Percentiles rank a stretch among this genome's conserved stretches.
Evolutionary conservation across 2,888 invertebrate genomes (phyloP).

Genomic region (Drosophila subquinaria): DNA sequence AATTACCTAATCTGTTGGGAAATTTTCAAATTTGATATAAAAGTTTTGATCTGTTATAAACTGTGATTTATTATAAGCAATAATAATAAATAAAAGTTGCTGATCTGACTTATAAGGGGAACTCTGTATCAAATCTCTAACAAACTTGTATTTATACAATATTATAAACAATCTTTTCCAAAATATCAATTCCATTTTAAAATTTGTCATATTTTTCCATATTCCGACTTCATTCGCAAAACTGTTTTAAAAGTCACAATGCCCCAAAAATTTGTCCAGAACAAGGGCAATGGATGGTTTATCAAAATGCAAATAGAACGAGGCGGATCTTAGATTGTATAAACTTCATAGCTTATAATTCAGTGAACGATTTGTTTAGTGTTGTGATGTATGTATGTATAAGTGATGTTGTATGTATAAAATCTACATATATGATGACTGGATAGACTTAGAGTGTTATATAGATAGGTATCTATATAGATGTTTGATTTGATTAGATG

Average conservation of each 20-base stretch:
- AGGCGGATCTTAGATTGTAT: constrained; percentile 1
- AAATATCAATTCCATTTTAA: not conserved
- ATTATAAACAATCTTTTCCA: not conserved
- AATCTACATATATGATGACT: constrained; percentile 4
- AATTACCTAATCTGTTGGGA: not conserved
- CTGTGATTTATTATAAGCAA: not conserved
- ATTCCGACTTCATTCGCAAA: not conserved
- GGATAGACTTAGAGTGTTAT: not conserved
- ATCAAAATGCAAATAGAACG: constrained; percentile 23
- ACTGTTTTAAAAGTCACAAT: not conserved
- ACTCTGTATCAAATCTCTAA: not conserved
- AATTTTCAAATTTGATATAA: too few relatives aligned
- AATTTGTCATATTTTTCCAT: too few relatives aligned
- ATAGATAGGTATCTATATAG: constrained; percentile 1
- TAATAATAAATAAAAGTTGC: not conserved
- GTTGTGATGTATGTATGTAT: constrained; percentile 6
- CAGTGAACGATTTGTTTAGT: constrained; percentile 3
- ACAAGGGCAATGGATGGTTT: constrained; percentile 1
- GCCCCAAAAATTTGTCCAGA: not conserved
- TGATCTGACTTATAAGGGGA: too few relatives aligned
- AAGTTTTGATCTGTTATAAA: too few relatives aligned
- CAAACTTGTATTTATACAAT: not conserved
- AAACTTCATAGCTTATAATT: constrained; percentile 17
- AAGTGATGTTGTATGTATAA: not conserved
- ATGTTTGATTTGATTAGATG: constrained; percentile 14